Percentiles rank a stretch among this genome's conserved stretches.
These are phyloP conservation scores for Enteromius paludinosus DNA, from an alignment of 2,797 vertebrate genomes.

Conservation along the genomic window DNA sequence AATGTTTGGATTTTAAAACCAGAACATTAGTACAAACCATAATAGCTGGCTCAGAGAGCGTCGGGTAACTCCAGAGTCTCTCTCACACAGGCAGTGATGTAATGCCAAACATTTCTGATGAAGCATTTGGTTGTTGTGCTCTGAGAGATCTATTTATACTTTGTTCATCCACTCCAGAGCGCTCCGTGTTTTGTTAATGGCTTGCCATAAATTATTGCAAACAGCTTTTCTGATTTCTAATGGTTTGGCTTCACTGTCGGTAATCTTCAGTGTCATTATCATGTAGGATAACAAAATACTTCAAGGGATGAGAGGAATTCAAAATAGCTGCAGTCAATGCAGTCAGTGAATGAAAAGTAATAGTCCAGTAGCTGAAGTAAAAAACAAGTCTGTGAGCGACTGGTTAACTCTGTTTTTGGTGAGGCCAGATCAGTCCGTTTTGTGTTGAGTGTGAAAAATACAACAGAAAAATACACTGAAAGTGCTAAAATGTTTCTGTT, in stretches of 20 bases:
- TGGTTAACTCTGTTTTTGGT: conserved; percentile 23
- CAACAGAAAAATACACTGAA: neutral
- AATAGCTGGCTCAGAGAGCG: conserved; percentile 79
- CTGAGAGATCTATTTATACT: conserved; percentile 82
- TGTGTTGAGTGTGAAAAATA: conserved; percentile 66
- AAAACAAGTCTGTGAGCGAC: conserved; percentile 4
- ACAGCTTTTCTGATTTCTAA: conserved; percentile 61
- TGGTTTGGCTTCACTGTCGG: conserved; percentile 45
- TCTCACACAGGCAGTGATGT: conserved; percentile 81
- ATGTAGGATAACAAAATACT: conserved; percentile 1
- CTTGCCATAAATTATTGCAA: conserved; percentile 80
- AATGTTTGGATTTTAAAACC: conserved; percentile 85
- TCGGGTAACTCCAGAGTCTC: conserved; percentile 76
- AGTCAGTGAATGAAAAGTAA: conserved; percentile 23
- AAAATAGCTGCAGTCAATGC: conserved; percentile 11
- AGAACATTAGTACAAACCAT: conserved; percentile 86
- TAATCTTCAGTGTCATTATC: conserved; percentile 36
- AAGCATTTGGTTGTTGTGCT: conserved; percentile 82
- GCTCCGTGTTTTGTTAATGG: conserved; percentile 75
- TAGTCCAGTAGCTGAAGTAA: conserved; percentile 12
- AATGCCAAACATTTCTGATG: conserved; percentile 82
- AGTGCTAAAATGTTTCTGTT: conserved; percentile 4
- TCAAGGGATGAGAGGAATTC: conserved; percentile 6
- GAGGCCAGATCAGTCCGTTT: conserved; percentile 66
- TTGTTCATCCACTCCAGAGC: conserved; percentile 77